Conservation (phyloP, 2,113 vertebrate species). For the Prunella fulvescens region DNA sequence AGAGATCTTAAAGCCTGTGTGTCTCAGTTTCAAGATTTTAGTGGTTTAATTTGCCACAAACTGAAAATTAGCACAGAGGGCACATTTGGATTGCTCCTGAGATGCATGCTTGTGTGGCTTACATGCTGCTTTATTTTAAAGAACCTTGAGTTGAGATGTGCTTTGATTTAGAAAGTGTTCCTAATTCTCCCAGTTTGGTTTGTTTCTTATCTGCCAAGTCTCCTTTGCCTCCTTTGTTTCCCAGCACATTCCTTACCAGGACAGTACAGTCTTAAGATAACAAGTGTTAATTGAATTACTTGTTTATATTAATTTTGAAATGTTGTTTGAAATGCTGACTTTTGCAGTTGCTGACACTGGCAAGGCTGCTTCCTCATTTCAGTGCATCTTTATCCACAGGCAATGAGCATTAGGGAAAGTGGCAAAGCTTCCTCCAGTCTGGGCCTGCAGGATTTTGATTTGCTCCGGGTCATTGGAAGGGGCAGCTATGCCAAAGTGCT, state of each 20-base stretch:
- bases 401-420: conserved; percentile 88
- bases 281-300: background rate
- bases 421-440: conserved; percentile 92
- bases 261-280: background rate
- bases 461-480: conserved; percentile 94
- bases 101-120: background rate
- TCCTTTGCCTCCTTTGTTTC: background rate
- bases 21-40: background rate
- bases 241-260: background rate
- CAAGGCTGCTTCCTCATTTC: background rate
- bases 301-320: background rate
- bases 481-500: conserved; percentile 98
- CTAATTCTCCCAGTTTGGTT: background rate
- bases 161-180: background rate
- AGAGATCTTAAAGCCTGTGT: background rate
- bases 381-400: conserved; percentile 68
- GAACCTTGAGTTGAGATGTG: background rate
- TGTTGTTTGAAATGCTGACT: background rate
- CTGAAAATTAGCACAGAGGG: background rate
- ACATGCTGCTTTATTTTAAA: background rate
- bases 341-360: background rate
- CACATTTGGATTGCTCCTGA: background rate
- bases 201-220: background rate
- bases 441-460: conserved; percentile 93
- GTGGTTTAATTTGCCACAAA: background rate